Evolutionary conservation across 1,140 invertebrate genomes (phyloP), one percentile per base, ranked within the genome.

Genomic region (Oscheius sp.): DNA sequence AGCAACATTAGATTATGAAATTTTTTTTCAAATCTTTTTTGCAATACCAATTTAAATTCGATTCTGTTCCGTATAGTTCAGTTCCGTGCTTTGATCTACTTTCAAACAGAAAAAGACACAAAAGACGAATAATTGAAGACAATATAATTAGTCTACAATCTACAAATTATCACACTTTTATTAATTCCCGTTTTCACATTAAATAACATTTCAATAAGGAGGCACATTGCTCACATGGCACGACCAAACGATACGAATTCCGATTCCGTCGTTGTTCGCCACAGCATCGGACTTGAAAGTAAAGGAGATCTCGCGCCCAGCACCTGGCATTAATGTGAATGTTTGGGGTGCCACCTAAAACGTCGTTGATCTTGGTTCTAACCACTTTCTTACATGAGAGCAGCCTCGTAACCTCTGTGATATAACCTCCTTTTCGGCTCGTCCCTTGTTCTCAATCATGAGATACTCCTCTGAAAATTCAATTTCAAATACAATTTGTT

Each of bases 231-330:
- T n/a, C 15, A 13, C 4, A n/a, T 67, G 64, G 61, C 78, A 79
- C 10, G 67, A 29, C 78, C 78, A 79, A 29, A 36, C 18, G n/a
- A 80, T 52, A 35, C 75, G 49, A 69, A 79, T 80, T 2, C 78
- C 78, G 18, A 29, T 31, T 23, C 78, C 78, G 65, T 79, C 72
- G 68, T 79, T 79, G 20, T 67, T 59, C 29, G 63, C n/a, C 23
- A 76, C 58, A 3, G 34, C 46, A 49, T 79, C 78, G 3, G 76
- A 36, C 20, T 52, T 58, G 46, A 79, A 79, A 32, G 63, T 65
- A 32, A 79, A 74, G 26, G 7, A 13, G 23, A 68, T 28, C 26
- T 15, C 10, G 10, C 67, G 3, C 28, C 32, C 67, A 3, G 10
- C 67, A 26, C 3, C 52, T 13, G 67, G 59, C 28, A 52, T 15